Percentiles rank a stretch among this genome's conserved stretches.
These are phyloP conservation scores for Scyliorhinus canicula DNA, from an alignment of 2,797 vertebrate genomes.

Conservation along the genomic window DNA sequence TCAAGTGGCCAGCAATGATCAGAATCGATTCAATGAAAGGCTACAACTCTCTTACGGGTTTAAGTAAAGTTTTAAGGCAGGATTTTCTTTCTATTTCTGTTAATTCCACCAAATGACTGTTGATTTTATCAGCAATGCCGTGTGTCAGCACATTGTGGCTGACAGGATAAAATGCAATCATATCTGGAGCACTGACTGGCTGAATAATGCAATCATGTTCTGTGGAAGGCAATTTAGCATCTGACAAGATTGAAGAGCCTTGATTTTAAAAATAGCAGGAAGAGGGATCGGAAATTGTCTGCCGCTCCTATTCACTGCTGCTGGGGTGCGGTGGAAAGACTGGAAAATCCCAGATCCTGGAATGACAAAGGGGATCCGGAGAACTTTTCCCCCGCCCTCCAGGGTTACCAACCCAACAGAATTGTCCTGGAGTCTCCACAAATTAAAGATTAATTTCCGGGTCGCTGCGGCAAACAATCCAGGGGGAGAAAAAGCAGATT, in stretches of 20 bases:
- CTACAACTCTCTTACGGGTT: not conserved
- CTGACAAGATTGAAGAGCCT: not conserved
- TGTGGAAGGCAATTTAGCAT: not conserved
- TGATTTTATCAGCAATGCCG: not conserved
- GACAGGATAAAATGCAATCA: not conserved
- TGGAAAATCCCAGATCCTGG: not conserved
- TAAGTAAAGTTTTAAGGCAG: not conserved
- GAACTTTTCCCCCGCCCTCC: not conserved
- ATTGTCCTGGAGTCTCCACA: not conserved
- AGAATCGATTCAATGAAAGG: not conserved
- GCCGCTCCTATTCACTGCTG: not conserved
- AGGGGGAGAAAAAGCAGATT: too few relatives aligned
- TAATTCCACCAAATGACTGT: not conserved
- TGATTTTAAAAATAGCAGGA: not conserved
- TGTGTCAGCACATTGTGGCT: not conserved
- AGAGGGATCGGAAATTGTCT: not conserved
- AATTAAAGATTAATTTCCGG: not conserved
- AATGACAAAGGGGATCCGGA: not conserved
- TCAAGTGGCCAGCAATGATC: not conserved
- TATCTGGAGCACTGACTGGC: not conserved
- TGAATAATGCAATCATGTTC: not conserved
- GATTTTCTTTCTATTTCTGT: not conserved
- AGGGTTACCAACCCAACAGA: not conserved
- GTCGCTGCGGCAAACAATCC: not conserved
- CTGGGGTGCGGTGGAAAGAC: not conserved